Conservation (phyloP, 1,140 invertebrate genomes). For the Branchinecta lindahli region DNA sequence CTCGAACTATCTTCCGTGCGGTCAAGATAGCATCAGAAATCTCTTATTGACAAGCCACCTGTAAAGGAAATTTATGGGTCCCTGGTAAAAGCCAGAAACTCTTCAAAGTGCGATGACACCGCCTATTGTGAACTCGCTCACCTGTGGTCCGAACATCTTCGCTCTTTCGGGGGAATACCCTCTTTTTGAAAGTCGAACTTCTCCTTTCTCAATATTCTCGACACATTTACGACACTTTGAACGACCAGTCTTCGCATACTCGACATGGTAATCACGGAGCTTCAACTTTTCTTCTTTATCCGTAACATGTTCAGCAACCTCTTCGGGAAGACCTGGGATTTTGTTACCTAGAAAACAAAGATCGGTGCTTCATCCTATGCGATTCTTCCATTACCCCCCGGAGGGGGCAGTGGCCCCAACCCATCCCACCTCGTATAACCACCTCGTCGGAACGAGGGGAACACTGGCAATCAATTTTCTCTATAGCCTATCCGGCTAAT, state of each 20-base stretch:
- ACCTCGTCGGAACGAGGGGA: no score
- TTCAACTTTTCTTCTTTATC: constrained; percentile 34
- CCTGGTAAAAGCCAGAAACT: no score
- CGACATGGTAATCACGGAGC: constrained; percentile 54
- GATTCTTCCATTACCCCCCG: no score
- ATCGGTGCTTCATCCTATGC: background rate
- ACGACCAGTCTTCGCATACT: constrained; percentile 75
- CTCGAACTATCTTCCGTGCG: no score
- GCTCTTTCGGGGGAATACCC: constrained; percentile 68
- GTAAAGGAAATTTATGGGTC: no score
- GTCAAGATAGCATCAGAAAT: no score
- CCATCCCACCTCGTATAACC: no score
- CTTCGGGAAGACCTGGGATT: background rate
- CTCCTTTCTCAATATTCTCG: constrained; percentile 64
- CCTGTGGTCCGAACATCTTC: constrained; percentile 48
- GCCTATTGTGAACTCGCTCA: background rate
- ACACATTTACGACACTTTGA: constrained; percentile 70
- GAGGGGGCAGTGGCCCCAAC: no score
- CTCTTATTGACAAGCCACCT: no score
- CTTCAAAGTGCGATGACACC: background rate
- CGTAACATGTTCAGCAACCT: constrained; percentile 23
- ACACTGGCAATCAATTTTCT: no score
- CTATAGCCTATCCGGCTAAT: no score
- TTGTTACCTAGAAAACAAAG: background rate
- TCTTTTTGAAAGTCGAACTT: constrained; percentile 66